These are phyloP conservation scores for Hexactinellida sp. DNA, from an alignment of 37 sponge, comb jelly and placozoan genomes.

Conservation along the genomic window DNA sequence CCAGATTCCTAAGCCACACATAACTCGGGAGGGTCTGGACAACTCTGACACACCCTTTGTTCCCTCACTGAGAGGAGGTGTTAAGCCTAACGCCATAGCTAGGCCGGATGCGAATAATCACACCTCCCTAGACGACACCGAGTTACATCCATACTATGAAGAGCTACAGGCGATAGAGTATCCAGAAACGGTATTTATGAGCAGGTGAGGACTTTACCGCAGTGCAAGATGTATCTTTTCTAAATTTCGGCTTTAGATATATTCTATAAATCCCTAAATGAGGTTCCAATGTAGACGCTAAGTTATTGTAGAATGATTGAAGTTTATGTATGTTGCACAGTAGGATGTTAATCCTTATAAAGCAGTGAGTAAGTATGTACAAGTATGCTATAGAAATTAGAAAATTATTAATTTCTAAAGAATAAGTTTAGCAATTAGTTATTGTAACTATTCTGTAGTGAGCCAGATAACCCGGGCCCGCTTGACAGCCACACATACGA, in stretches of 20 bases:
- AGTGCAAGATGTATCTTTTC: no score
- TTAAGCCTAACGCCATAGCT: constrained; percentile 57
- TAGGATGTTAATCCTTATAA: no score
- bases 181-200: neutral
- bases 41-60: constrained; percentile 67
- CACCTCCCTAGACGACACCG: neutral
- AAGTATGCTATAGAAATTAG: no score
- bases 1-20: constrained; percentile 68
- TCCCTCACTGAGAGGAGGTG: constrained; percentile 36
- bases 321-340: no score
- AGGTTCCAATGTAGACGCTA: no score
- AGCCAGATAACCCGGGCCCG: constrained; percentile 21
- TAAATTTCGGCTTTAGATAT: no score
- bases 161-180: neutral
- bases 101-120: constrained; percentile 36
- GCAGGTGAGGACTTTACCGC: neutral
- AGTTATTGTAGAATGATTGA: no score
- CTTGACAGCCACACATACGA: constrained; percentile 57
- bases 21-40: constrained; percentile 50
- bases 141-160: neutral
- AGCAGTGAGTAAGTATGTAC: no score
- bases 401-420: no score
- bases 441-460: no score
- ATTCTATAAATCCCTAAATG: no score
- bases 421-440: no score